Conservation (phyloP, 2,797 vertebrate genomes). For the Ibycter americanus region DNA sequence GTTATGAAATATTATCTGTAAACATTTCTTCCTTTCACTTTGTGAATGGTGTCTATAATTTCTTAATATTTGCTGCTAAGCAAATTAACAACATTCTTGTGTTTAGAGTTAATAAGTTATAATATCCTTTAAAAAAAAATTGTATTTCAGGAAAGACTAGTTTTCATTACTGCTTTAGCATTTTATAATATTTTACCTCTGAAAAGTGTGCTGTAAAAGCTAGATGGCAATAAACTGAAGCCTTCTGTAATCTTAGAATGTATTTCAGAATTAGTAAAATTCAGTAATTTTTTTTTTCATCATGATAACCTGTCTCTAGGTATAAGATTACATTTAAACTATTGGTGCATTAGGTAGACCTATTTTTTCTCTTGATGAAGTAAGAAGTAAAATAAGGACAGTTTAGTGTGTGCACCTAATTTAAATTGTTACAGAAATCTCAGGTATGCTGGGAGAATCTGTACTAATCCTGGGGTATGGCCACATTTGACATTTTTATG, state of each 20-base stretch:
- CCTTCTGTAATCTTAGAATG: background rate
- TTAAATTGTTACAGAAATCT: background rate
- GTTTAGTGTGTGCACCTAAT: background rate
- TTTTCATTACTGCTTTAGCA: background rate
- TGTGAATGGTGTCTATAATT: background rate
- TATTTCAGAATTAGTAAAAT: background rate
- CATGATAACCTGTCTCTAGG: background rate
- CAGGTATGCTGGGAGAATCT: background rate
- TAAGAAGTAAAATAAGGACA: background rate
- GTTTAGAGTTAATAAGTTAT: background rate
- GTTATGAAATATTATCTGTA: background rate
- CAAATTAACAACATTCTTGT: background rate
- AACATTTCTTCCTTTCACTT: constrained; percentile 3
- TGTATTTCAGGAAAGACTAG: background rate
- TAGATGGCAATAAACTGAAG: background rate
- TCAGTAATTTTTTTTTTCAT: background rate
- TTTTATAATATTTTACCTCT: background rate
- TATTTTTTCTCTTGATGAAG: background rate
- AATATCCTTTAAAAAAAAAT: background rate
- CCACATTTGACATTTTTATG: background rate
- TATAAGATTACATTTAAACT: background rate
- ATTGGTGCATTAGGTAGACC: background rate
- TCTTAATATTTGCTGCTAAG: background rate
- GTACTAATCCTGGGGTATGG: background rate
- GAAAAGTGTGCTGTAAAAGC: background rate